These are phyloP conservation scores for Marasmarcha lunaedactyla DNA, from an alignment of 2,888 invertebrate species.

Conservation along the genomic window DNA sequence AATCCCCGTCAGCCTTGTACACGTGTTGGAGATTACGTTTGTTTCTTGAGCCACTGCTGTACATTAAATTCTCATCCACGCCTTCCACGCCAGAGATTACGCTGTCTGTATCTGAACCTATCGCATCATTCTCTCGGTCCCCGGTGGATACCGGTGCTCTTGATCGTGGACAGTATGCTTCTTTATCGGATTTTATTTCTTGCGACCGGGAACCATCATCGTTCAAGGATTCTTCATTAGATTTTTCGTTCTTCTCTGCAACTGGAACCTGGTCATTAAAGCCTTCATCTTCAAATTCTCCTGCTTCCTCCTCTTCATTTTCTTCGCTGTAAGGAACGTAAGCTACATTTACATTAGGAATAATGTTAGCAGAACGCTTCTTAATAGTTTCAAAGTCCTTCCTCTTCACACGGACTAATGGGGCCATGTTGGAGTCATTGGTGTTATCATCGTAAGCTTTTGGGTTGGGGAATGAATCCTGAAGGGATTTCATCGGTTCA, in stretches of 20 bases:
- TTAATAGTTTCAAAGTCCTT: conserved; percentile 30
- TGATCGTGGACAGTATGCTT: conserved; percentile 11
- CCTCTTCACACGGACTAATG: conserved; percentile 52
- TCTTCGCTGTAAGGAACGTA: conserved; percentile 43
- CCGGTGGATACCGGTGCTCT: conserved; percentile 13
- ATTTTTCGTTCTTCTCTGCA: conserved; percentile 21
- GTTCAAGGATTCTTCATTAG: background rate
- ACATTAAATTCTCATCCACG: conserved; percentile 53
- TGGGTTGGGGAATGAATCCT: conserved; percentile 51
- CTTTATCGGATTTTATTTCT: conserved; percentile 7
- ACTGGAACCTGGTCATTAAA: conserved; percentile 52
- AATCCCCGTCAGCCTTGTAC: conserved; percentile 11
- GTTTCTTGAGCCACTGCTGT: conserved; percentile 29
- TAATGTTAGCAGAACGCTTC: conserved; percentile 36
- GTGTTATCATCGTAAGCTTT: conserved; percentile 30
- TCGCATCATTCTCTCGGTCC: conserved; percentile 23
- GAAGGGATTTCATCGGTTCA: conserved; percentile 43
- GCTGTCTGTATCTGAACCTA: conserved; percentile 48
- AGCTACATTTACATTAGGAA: conserved; percentile 42
- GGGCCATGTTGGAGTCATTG: conserved; percentile 29
- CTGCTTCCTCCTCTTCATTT: conserved; percentile 56
- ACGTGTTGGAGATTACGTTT: conserved; percentile 26
- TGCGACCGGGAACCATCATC: background rate
- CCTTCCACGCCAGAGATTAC: conserved; percentile 47
- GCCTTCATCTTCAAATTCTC: conserved; percentile 60